Base-by-base conservation (phyloP, 2,888 invertebrate species). In the Petrophora chlorosata region DNA sequence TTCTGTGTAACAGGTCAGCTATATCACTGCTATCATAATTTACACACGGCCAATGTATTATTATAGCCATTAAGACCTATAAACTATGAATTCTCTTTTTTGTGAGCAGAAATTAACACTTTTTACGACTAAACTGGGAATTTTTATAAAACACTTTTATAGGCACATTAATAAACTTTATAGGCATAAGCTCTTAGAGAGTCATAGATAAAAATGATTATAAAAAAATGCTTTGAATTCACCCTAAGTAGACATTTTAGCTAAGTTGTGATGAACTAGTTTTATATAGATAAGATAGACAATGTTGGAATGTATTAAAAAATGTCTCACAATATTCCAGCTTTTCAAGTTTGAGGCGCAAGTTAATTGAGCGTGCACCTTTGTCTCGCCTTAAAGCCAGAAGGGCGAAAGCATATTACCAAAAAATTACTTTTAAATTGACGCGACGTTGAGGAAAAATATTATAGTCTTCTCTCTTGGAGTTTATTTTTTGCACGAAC, bases 301-400 rank as follows among this genome's bases (percentile, higher is more conserved):
- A 29, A 32, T 12, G 25, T 25, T 35, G 30, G n/a, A 9, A 28
- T 22, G 35, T 41, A 10, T 15, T 36, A 25, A 28, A 30, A 53
- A 43, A 48, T 22, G 33, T 55, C 53, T 59, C 23, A 45, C 40
- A 45, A 55, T 57, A 52, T 62, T 61, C 56, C 36, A 51, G 25
- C 54, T 59, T 38, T 53, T 57, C 29, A 62, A 56, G 67, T 61
- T 63, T 26, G 35, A 26, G 44, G 52, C 54, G 53, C 52, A 19
- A 42, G 51, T 56, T 60, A 70, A 74, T 65, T 60, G 53, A 58
- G 47, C 52, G 40, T 62, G 52, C 58, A 45, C 56, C 58, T 54
- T 46, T 46, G 59, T 50, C 57, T 63, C 49, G 59, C 51, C n/a
- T 53, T 56, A 28, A 36, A 60, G 53, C 53, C 36, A 58, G 17